phyloP scores from a whole-genome alignment of 2,888 invertebrate species.

The Scaptomyza polygonia region DNA sequence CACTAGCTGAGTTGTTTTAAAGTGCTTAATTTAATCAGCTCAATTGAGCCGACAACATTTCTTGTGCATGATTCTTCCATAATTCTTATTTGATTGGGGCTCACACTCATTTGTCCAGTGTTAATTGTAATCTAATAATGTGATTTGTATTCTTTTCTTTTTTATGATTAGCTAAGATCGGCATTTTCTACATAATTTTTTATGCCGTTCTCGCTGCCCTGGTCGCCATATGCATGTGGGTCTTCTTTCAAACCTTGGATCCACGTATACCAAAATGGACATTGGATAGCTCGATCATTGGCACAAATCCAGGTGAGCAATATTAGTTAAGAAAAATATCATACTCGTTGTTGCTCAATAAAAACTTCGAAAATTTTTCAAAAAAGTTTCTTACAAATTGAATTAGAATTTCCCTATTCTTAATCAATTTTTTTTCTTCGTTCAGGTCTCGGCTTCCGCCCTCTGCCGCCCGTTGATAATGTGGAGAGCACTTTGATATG shows the following conservation, averaged over 20 bases:
- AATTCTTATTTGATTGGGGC: slow-evolving; percentile 27
- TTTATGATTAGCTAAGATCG: slow-evolving; percentile 90
- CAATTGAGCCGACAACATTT: slow-evolving; percentile 50
- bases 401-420: too few species aligned
- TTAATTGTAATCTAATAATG: slow-evolving; percentile 37
- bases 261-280: slow-evolving; percentile 96
- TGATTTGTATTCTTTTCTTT: not conserved
- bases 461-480: slow-evolving; percentile 93
- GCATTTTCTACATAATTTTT: slow-evolving; percentile 97
- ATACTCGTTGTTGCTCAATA: too few species aligned
- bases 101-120: slow-evolving; percentile 24
- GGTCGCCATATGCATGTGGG: slow-evolving; percentile 97
- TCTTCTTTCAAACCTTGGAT: slow-evolving; percentile 95
- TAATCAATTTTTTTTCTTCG: slow-evolving; percentile 65
- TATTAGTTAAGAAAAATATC: not conserved
- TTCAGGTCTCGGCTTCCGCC: slow-evolving; percentile 94
- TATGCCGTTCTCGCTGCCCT: slow-evolving; percentile 95
- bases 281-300: slow-evolving; percentile 93
- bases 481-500: slow-evolving; percentile 97
- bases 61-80: slow-evolving; percentile 21
- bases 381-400: too few species aligned
- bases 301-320: slow-evolving; percentile 92
- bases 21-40: slow-evolving; percentile 71
- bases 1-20: slow-evolving; percentile 31
- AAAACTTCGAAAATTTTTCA: too few species aligned